Evolutionary conservation across 2,888 invertebrate genomes (phyloP).

Genomic region (Temnothorax rugatulus): DNA sequence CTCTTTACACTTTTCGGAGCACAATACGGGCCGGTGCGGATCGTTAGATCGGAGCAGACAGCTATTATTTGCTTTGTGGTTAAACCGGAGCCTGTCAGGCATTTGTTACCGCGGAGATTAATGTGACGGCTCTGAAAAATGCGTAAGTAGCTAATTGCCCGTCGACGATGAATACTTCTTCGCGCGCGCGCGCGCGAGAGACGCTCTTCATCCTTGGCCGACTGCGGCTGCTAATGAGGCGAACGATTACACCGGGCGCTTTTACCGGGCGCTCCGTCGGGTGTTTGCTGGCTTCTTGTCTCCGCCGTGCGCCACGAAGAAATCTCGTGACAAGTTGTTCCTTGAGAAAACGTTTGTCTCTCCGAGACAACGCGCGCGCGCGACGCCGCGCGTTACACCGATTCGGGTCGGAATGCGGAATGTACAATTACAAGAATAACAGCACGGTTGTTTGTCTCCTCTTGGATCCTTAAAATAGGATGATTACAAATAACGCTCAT

Average conservation of each 20-base stretch:
- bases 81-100: slow-evolving; percentile 4
- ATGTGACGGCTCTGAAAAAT: slow-evolving; percentile 49
- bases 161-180: slow-evolving; percentile 48
- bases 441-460: slow-evolving; percentile 61
- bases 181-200: slow-evolving; percentile 1
- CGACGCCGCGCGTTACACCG: slow-evolving; percentile 31
- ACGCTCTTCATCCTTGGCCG: slow-evolving; percentile 38
- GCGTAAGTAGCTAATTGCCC: slow-evolving; percentile 55
- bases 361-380: slow-evolving; percentile 37
- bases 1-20: background rate
- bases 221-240: slow-evolving; percentile 50
- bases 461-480: slow-evolving; percentile 64
- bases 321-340: slow-evolving; percentile 51
- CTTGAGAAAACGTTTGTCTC: slow-evolving; percentile 41
- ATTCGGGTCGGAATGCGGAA: slow-evolving; percentile 58
- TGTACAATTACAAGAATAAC: slow-evolving; percentile 67
- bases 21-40: slow-evolving; percentile 13
- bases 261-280: slow-evolving; percentile 10
- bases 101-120: slow-evolving; percentile 50
- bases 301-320: slow-evolving; percentile 25
- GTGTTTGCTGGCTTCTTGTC: slow-evolving; percentile 41
- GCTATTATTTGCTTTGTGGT: slow-evolving; percentile 34
- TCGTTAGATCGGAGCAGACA: slow-evolving; percentile 42
- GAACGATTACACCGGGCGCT: slow-evolving; percentile 44
- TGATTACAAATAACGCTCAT: slow-evolving; percentile 66